phyloP scores from a whole-genome alignment of 2,888 invertebrate species.

The Homarus gammarus region DNA sequence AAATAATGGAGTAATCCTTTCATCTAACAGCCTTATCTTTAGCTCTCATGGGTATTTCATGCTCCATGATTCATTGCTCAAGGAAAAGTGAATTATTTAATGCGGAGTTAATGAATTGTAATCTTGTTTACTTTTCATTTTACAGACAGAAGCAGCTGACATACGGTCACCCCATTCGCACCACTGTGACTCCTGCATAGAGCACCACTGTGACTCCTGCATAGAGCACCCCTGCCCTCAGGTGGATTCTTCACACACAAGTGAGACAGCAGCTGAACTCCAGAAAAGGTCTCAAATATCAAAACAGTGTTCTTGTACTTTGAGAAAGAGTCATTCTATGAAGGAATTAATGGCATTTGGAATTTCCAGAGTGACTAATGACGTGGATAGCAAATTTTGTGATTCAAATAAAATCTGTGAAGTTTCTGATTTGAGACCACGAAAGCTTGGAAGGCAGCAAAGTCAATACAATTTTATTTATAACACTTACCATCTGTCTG shows the following conservation, averaged over 20 bases:
- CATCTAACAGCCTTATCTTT: too few species aligned
- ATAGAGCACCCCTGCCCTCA: constrained; percentile 33
- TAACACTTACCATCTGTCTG: constrained; percentile 36
- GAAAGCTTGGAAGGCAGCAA: constrained; percentile 22
- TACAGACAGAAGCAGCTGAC: constrained; percentile 68
- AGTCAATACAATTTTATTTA: constrained; percentile 28
- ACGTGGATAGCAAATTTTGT: constrained; percentile 18
- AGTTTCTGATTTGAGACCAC: not conserved
- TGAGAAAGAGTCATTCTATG: constrained; percentile 21
- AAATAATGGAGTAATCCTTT: too few species aligned
- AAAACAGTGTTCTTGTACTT: constrained; percentile 24
- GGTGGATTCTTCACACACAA: constrained; percentile 21
- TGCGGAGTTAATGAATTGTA: not conserved
- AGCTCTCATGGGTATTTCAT: too few species aligned
- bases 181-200: constrained; percentile 68
- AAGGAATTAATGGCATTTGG: constrained; percentile 25
- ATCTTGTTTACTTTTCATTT: not conserved
- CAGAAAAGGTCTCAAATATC: constrained; percentile 12
- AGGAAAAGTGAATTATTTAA: too few species aligned
- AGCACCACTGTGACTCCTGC: constrained; percentile 52
- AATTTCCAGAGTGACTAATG: not conserved
- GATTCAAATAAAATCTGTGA: constrained; percentile 9
- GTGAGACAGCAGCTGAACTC: constrained; percentile 21
- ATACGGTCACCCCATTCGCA: constrained; percentile 46
- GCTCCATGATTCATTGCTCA: too few species aligned